Evolutionary conservation across 2,888 invertebrate genomes (phyloP).

Genomic region (Piscicola geometra): DNA sequence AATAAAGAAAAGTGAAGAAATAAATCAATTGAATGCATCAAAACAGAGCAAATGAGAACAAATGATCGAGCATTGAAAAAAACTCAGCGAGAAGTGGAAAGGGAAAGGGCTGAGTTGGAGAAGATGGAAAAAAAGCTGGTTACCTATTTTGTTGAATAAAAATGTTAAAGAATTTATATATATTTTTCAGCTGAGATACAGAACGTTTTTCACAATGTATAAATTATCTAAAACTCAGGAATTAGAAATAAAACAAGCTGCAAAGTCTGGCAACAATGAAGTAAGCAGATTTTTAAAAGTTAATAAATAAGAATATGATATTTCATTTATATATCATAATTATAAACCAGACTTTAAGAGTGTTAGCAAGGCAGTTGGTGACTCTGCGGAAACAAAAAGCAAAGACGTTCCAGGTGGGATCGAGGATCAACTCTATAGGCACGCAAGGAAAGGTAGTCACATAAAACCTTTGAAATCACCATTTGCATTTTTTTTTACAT

Average conservation of each 20-base stretch:
- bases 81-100: constrained; percentile 76
- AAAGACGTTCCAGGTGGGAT: constrained; percentile 73
- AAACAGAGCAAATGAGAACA: constrained; percentile 74
- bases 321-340: background rate
- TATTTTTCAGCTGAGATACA: too few species aligned
- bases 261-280: constrained; percentile 79
- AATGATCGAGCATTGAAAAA: constrained; percentile 75
- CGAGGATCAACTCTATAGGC: constrained; percentile 73
- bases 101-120: constrained; percentile 75
- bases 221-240: constrained; percentile 61
- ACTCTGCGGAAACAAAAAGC: constrained; percentile 81
- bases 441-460: constrained; percentile 68
- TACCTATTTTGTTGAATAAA: too few species aligned
- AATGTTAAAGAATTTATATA: too few species aligned
- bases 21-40: too few species aligned
- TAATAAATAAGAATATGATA: constrained; percentile 18
- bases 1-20: too few species aligned
- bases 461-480: background rate
- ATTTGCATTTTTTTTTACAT: too few species aligned
- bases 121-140: constrained; percentile 84
- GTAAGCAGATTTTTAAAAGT: too few species aligned
- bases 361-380: constrained; percentile 82
- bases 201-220: too few species aligned
- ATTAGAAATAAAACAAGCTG: constrained; percentile 80
- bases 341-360: constrained; percentile 51